These are phyloP conservation scores for Meta bourneti DNA, from an alignment of 2,888 invertebrate species.

Conservation along the genomic window DNA sequence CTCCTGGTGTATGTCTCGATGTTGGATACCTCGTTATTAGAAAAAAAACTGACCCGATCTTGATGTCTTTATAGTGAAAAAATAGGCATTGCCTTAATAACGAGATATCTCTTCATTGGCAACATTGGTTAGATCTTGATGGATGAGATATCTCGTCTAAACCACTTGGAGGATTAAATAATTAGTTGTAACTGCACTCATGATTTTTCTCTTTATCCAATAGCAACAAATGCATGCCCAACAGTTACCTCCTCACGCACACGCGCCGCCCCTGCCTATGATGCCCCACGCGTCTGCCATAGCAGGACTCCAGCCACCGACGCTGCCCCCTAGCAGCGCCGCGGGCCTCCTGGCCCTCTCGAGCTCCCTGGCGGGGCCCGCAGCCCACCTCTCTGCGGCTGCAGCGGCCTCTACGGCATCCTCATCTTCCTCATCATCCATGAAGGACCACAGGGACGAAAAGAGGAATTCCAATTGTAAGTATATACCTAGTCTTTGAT, in stretches of 20 bases:
- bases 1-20: too few relatives aligned
- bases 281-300: constrained; percentile 79
- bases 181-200: too few relatives aligned
- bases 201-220: constrained; percentile 43
- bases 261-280: constrained; percentile 83
- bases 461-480: constrained; percentile 78
- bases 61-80: too few relatives aligned
- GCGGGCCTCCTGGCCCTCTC: constrained; percentile 79
- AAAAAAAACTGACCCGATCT: too few relatives aligned
- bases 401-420: constrained; percentile 83
- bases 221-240: constrained; percentile 97
- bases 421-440: constrained; percentile 78
- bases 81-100: too few relatives aligned
- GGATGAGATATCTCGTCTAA: too few relatives aligned
- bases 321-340: constrained; percentile 79
- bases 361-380: constrained; percentile 78
- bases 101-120: too few relatives aligned
- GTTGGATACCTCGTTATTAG: too few relatives aligned
- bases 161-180: too few relatives aligned
- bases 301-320: constrained; percentile 79
- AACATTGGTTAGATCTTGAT: too few relatives aligned
- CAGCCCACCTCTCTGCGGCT: constrained; percentile 81
- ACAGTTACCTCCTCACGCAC: constrained; percentile 86
- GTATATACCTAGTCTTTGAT: background rate
- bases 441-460: constrained; percentile 78